Conservation (phyloP, 2,888 invertebrate species). For the Ichneumoninae sp. region DNA sequence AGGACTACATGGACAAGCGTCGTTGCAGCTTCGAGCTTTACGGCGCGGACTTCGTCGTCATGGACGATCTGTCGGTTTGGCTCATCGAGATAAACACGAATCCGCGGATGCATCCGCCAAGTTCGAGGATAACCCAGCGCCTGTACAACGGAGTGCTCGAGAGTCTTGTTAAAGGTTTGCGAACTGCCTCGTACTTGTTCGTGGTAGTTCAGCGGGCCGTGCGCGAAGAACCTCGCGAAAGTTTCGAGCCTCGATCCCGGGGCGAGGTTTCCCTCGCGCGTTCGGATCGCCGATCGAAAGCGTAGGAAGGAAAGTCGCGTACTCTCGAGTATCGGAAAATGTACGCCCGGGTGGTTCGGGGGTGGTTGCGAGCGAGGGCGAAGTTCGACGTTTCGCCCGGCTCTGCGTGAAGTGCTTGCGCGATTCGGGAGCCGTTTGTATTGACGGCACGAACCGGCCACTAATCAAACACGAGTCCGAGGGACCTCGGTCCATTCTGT, state of each 20-base stretch:
- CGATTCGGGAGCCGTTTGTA: conserved; percentile 58
- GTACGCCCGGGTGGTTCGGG: background rate
- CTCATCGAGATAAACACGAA: conserved; percentile 96
- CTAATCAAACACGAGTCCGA: conserved; percentile 68
- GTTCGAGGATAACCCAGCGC: conserved; percentile 92
- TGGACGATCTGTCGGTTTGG: conserved; percentile 94
- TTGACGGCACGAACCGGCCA: conserved; percentile 68
- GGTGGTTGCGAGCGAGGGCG: conserved; percentile 7
- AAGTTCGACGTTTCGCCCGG: conserved; percentile 43
- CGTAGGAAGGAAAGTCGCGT: conserved; percentile 19
- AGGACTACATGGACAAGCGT: conserved; percentile 89
- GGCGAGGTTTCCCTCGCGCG: background rate
- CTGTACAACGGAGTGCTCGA: conserved; percentile 93
- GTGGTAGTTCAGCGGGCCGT: background rate
- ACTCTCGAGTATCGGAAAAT: conserved; percentile 12
- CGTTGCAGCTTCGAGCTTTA: conserved; percentile 93
- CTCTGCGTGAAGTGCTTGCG: conserved; percentile 19
- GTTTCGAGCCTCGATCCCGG: background rate
- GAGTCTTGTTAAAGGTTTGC: conserved; percentile 93
- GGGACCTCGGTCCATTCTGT: conserved; percentile 46
- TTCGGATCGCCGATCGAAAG: background rate
- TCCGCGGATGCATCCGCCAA: conserved; percentile 91
- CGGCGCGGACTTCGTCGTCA: conserved; percentile 96
- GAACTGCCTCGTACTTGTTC: conserved; percentile 25
- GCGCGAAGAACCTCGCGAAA: conserved; percentile 16